These are phyloP conservation scores for Callionymus lyra DNA, from an alignment of 2,113 vertebrate species.

Conservation along the genomic window DNA sequence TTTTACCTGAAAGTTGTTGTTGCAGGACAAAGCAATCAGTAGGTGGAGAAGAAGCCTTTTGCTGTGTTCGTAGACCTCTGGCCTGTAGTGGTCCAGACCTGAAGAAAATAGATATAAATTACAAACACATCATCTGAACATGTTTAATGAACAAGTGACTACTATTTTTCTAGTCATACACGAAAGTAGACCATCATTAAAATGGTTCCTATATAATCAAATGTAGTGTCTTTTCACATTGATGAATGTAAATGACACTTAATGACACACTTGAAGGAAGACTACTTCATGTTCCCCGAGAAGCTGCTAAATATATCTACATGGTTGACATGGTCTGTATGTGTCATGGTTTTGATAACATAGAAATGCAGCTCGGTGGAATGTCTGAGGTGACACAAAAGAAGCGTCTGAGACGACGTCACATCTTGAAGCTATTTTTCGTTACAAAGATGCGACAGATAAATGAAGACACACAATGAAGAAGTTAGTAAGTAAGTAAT, in stretches of 20 bases:
- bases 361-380: conserved; percentile 6
- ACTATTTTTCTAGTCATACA: no score
- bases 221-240: no score
- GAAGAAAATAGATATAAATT: conserved; percentile 15
- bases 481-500: no score
- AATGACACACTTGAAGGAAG: no score
- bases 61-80: conserved; percentile 97
- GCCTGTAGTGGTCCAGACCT: conserved; percentile 96
- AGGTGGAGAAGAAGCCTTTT: conserved; percentile 91
- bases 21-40: conserved; percentile 88
- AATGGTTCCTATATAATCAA: no score
- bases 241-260: no score
- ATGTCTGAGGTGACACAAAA: conserved; percentile 8
- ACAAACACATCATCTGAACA: no score
- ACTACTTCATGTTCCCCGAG: not conserved
- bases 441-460: conserved; percentile 12
- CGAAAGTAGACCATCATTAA: no score
- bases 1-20: conserved; percentile 82
- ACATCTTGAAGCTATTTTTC: conserved; percentile 2
- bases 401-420: conserved; percentile 3
- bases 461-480: conserved; percentile 13
- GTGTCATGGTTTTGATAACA: not conserved
- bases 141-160: no score
- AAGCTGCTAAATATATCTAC: not conserved
- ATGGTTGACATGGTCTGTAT: conserved; percentile 11